Evolutionary conservation across 2,113 vertebrate species (phyloP).

Genomic region (Raja brachyura): DNA sequence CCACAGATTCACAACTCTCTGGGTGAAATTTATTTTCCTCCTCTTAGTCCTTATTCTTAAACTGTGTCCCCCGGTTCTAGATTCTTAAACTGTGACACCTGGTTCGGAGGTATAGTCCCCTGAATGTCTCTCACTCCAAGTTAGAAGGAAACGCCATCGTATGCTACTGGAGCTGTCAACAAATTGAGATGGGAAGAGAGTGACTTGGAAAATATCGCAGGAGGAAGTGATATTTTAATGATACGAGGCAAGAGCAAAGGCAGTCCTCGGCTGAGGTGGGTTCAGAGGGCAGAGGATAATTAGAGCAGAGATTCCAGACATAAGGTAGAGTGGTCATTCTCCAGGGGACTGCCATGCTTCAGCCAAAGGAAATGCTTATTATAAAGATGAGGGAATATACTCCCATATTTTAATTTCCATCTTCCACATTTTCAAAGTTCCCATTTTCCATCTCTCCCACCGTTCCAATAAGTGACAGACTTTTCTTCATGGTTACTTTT

Average conservation of each 20-base stretch:
- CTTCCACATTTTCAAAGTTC: background rate
- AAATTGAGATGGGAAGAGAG: background rate
- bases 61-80: too few relatives aligned
- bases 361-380: background rate
- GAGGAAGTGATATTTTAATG: background rate
- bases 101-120: too few relatives aligned
- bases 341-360: background rate
- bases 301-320: background rate
- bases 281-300: background rate
- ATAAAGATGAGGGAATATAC: background rate
- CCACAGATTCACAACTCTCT: too few relatives aligned
- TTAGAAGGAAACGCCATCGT: background rate
- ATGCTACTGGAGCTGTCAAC: background rate
- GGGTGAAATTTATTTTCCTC: too few relatives aligned
- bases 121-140: background rate
- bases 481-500: background rate
- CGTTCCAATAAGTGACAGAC: background rate
- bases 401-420: background rate
- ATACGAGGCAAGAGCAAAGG: background rate
- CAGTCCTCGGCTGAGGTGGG: background rate
- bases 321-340: background rate
- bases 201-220: background rate
- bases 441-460: background rate
- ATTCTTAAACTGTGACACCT: too few relatives aligned
- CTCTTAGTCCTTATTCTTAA: too few relatives aligned